A percentile compares a stretch with the other conserved stretches of the same genome.
Conservation (phyloP, 2,113 vertebrate species). For the Cathartes aura region DNA sequence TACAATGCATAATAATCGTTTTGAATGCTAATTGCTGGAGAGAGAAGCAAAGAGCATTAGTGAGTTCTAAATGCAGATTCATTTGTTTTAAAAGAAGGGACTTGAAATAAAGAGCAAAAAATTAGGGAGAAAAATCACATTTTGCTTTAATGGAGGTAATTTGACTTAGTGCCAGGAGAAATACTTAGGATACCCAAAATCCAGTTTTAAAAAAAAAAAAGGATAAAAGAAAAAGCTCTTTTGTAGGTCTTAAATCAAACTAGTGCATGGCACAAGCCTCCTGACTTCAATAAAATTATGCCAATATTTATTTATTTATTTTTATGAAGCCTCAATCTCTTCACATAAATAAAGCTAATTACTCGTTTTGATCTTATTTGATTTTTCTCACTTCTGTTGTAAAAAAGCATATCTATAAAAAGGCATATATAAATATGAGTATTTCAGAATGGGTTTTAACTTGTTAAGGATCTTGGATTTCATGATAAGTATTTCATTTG, state of each 20-base stretch:
- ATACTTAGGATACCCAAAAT: not conserved
- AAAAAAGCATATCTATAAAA: not conserved
- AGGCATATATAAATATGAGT: not conserved
- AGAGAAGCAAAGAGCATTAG: not conserved
- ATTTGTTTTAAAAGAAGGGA: not conserved
- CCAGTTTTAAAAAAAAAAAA: not conserved
- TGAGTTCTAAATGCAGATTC: not conserved
- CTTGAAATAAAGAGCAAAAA: not conserved
- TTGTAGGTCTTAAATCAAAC: not conserved
- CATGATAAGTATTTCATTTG: not conserved
- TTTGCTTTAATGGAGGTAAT: not conserved
- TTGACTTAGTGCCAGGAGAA: not conserved
- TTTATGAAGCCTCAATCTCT: not conserved
- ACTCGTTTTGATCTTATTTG: not conserved
- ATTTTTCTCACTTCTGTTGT: not conserved
- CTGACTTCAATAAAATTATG: not conserved
- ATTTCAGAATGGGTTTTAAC: not conserved
- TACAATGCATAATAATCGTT: not conserved
- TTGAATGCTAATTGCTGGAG: not conserved
- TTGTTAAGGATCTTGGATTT: not conserved
- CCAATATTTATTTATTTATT: not conserved
- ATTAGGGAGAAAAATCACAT: not conserved
- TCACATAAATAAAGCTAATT: not conserved
- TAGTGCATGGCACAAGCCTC: not conserved
- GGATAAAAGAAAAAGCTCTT: not conserved